A percentile compares a stretch with the other conserved stretches of the same genome.
Evolutionary conservation across 1,140 invertebrate species (phyloP).

Genomic region (Scylla paramamosain): DNA sequence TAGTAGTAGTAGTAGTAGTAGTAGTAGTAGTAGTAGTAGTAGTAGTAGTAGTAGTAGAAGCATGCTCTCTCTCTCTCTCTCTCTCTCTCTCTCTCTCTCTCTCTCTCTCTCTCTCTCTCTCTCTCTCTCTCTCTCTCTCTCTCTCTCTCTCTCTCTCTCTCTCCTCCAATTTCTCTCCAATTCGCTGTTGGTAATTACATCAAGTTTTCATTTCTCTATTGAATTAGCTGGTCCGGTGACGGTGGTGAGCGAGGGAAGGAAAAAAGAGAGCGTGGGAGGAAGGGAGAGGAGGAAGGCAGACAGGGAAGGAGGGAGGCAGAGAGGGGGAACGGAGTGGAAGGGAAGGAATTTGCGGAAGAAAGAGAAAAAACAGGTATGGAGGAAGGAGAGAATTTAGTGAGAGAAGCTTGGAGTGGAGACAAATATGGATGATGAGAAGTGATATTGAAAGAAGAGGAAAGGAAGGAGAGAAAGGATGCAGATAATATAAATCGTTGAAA

Average conservation of each 20-base stretch:
- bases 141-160: slow-evolving; percentile 20
- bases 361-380: neutral
- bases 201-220: slow-evolving; percentile 21
- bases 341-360: neutral
- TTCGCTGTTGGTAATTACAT: slow-evolving; percentile 4
- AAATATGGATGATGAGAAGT: too few relatives aligned
- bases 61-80: too few relatives aligned
- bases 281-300: neutral
- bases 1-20: slow-evolving; percentile 23
- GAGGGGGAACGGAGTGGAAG: neutral
- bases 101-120: too few relatives aligned
- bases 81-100: too few relatives aligned
- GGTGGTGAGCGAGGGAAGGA: neutral
- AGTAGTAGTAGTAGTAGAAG: neutral
- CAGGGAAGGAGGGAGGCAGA: neutral
- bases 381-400: neutral
- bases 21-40: slow-evolving; percentile 6
- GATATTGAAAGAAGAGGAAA: neutral
- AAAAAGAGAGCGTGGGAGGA: neutral
- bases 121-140: neutral
- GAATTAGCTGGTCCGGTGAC: slow-evolving; percentile 18
- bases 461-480: neutral
- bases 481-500: too few relatives aligned
- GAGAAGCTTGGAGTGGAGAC: neutral
- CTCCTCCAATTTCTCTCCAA: neutral